Conservation (phyloP, 1,140 invertebrate species). For the Macrostomum lignano region DNA sequence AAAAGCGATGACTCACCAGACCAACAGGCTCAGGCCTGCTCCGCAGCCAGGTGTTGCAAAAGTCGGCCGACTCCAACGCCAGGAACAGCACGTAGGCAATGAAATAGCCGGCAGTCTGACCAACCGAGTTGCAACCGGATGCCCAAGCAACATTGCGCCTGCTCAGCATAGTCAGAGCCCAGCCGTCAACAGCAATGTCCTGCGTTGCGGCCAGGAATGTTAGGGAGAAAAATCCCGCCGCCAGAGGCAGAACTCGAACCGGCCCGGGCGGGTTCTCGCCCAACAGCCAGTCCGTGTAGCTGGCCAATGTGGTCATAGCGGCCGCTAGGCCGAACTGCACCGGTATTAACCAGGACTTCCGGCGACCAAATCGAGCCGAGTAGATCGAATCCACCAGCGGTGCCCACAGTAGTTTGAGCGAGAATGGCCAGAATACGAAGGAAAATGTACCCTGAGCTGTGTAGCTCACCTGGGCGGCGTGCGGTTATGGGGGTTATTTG, state of each 20-base stretch:
- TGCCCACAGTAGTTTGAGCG: slow-evolving; percentile 79
- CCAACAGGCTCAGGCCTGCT: slow-evolving; percentile 38
- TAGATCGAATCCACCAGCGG: slow-evolving; percentile 80
- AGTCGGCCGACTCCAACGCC: slow-evolving; percentile 74
- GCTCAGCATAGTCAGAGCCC: slow-evolving; percentile 85
- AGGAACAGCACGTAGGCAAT: slow-evolving; percentile 85
- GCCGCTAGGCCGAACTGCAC: slow-evolving; percentile 41
- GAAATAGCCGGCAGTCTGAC: slow-evolving; percentile 88
- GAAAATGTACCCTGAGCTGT: slow-evolving; percentile 71
- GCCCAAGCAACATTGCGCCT: slow-evolving; percentile 80
- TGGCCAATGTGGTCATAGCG: slow-evolving; percentile 18
- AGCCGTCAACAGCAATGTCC: slow-evolving; percentile 96
- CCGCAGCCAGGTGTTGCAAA: slow-evolving; percentile 72
- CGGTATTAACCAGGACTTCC: slow-evolving; percentile 88
- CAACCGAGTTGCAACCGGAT: slow-evolving; percentile 88
- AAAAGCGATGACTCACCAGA: no score
- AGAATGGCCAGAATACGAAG: slow-evolving; percentile 85
- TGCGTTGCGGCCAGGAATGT: slow-evolving; percentile 92
- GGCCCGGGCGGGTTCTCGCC: slow-evolving; percentile 30
- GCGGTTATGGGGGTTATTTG: no score
- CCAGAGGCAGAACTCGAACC: slow-evolving; percentile 53
- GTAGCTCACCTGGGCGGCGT: no score
- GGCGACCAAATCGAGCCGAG: slow-evolving; percentile 46
- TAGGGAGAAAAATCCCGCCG: slow-evolving; percentile 55
- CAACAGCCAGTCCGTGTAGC: slow-evolving; percentile 26